Percentiles rank a stretch among this genome's conserved stretches.
Conservation (phyloP, 2,113 vertebrate genomes). For the Formicarius rufipectus region DNA sequence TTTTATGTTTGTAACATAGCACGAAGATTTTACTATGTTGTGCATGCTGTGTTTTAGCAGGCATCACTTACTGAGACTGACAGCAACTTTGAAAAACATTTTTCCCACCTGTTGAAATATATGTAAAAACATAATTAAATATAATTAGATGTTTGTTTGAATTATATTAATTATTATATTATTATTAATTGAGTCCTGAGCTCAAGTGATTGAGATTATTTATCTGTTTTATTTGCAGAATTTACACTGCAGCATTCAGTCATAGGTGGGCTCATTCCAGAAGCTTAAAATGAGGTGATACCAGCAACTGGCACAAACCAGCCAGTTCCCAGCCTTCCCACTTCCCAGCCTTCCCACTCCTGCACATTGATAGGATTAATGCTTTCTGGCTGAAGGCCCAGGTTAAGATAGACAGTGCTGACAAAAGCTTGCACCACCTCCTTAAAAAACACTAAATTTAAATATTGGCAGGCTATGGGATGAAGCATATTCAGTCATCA, state of each 20-base stretch:
- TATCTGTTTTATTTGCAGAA: slow-evolving; percentile 20
- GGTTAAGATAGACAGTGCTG: neutral
- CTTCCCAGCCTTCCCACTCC: neutral
- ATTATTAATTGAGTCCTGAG: no score
- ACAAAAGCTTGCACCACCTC: neutral
- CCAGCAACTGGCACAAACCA: slow-evolving; percentile 20
- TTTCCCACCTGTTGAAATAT: neutral
- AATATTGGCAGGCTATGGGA: neutral
- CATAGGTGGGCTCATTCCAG: slow-evolving; percentile 24
- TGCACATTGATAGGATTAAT: slow-evolving; percentile 1
- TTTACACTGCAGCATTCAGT: slow-evolving; percentile 12
- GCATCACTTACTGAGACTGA: neutral
- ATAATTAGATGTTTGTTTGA: neutral
- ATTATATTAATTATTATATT: no score
- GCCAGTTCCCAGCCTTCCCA: neutral
- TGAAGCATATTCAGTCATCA: neutral
- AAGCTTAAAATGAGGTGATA: slow-evolving; percentile 36
- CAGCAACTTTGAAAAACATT: neutral
- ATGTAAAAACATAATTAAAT: neutral
- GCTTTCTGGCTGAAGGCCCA: slow-evolving; percentile 19
- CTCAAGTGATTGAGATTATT: slow-evolving; percentile 18
- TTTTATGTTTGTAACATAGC: neutral
- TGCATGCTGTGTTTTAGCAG: neutral
- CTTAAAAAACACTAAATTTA: slow-evolving; percentile 2
- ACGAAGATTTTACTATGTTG: neutral